A percentile compares a stretch with the other conserved stretches of the same genome.
Evolutionary conservation across 2,797 vertebrate genomes (phyloP).

Genomic region (Pangasius larnaudii): DNA sequence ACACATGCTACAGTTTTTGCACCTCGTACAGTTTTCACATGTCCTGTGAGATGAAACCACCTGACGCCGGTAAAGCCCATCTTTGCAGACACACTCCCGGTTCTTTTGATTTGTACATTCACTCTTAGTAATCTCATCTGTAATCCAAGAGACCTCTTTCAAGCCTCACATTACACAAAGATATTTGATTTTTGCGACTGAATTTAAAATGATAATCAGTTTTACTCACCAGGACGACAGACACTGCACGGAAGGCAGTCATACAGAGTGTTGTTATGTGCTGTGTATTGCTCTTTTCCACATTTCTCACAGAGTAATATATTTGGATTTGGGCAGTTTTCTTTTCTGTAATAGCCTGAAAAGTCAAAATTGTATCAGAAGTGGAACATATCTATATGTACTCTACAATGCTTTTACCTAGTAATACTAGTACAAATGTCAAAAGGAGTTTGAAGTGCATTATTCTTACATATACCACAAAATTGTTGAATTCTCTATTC

Average conservation of each 20-base stretch:
- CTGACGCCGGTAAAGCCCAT: constrained; percentile 12
- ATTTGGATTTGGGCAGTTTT: rapidly evolving
- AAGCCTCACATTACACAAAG: not conserved
- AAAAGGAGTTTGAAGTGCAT: not conserved
- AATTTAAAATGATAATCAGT: not conserved
- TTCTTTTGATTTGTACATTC: constrained; percentile 37
- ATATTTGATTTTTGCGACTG: not conserved
- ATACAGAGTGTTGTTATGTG: rapidly evolving
- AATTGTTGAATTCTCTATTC: not conserved
- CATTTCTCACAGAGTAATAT: constrained; percentile 51
- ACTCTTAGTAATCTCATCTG: constrained; percentile 18
- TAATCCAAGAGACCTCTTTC: constrained; percentile 13
- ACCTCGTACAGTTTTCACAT: constrained; percentile 27
- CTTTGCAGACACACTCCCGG: constrained; percentile 57
- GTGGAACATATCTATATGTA: not conserved
- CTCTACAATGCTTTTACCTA: not conserved
- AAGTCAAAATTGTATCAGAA: constrained; percentile 23
- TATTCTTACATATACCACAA: not conserved
- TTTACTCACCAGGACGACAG: constrained; percentile 57
- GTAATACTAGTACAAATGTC: not conserved
- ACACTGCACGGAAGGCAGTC: rapidly evolving
- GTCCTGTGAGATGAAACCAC: too few relatives aligned
- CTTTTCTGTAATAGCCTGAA: constrained; percentile 57
- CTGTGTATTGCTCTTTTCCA: rapidly evolving
- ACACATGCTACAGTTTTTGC: constrained; percentile 41